Conservation (phyloP, 2,888 invertebrate species). For the Helleia helle region DNA sequence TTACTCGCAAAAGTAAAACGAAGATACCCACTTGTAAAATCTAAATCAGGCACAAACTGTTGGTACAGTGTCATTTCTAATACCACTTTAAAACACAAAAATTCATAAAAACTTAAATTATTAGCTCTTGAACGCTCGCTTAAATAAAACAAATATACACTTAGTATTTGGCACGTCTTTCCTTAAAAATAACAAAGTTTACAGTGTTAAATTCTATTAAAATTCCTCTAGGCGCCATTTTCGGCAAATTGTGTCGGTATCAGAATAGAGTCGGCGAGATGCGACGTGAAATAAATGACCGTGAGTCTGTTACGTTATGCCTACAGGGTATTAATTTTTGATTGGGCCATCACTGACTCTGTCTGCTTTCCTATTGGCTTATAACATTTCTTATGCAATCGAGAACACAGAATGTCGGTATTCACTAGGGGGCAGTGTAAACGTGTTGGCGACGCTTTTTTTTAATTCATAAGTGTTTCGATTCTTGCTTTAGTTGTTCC, state of each 20-base stretch:
- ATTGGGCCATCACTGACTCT: slow-evolving; percentile 22
- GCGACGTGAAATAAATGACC: slow-evolving; percentile 30
- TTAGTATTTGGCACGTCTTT: too few relatives aligned
- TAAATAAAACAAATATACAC: too few relatives aligned
- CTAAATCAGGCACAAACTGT: too few relatives aligned
- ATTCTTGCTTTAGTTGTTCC: slow-evolving; percentile 55
- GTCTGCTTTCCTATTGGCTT: slow-evolving; percentile 23
- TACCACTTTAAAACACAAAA: too few relatives aligned
- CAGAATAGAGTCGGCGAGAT: slow-evolving; percentile 39
- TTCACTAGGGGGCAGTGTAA: slow-evolving; percentile 36
- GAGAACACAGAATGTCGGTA: slow-evolving; percentile 50
- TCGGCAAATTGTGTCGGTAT: slow-evolving; percentile 34
- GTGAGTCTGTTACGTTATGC: slow-evolving; percentile 42
- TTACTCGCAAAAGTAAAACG: too few relatives aligned
- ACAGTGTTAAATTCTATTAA: too few relatives aligned
- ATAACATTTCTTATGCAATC: slow-evolving; percentile 15
- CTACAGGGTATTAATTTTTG: not conserved
- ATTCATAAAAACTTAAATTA: too few relatives aligned
- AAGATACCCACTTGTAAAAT: too few relatives aligned
- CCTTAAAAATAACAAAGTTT: too few relatives aligned
- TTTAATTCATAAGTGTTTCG: slow-evolving; percentile 53
- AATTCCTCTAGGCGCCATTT: too few relatives aligned
- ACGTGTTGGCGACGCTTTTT: slow-evolving; percentile 55
- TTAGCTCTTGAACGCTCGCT: too few relatives aligned
- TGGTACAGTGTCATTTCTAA: too few relatives aligned